Percentiles rank a stretch among this genome's conserved stretches.
Evolutionary conservation across 2,113 vertebrate genomes (phyloP).

Genomic region (Leucoraja erinaceus): DNA sequence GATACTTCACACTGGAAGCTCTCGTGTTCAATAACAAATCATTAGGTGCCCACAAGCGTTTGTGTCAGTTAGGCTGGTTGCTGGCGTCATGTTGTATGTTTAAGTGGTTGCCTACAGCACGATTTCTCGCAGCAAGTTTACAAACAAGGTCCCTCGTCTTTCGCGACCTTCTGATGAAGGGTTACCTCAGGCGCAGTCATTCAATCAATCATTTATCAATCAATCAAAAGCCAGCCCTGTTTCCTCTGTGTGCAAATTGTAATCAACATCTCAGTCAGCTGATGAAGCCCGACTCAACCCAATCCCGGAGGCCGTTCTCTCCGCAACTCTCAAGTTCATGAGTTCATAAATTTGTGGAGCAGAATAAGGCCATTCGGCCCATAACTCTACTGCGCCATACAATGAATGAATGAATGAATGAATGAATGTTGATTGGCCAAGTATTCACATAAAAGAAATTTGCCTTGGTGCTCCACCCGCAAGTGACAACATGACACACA

Average conservation of each 20-base stretch:
- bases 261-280: too few species aligned
- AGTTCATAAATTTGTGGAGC: too few species aligned
- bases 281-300: too few species aligned
- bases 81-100: neutral
- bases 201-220: neutral
- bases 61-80: neutral
- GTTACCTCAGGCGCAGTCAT: neutral
- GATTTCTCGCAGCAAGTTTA: neutral
- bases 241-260: neutral
- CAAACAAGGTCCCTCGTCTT: neutral
- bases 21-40: constrained; percentile 16
- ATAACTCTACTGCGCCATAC: too few species aligned
- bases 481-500: too few species aligned
- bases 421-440: too few species aligned
- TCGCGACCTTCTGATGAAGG: neutral
- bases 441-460: too few species aligned
- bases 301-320: too few species aligned
- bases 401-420: too few species aligned
- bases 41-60: neutral
- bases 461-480: too few species aligned
- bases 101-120: neutral
- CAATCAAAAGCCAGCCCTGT: neutral
- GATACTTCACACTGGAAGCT: neutral
- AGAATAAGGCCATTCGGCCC: too few species aligned
- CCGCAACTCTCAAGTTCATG: too few species aligned